Conservation (phyloP, 2,797 vertebrate genomes). For the Rousettus madagascariensis region DNA sequence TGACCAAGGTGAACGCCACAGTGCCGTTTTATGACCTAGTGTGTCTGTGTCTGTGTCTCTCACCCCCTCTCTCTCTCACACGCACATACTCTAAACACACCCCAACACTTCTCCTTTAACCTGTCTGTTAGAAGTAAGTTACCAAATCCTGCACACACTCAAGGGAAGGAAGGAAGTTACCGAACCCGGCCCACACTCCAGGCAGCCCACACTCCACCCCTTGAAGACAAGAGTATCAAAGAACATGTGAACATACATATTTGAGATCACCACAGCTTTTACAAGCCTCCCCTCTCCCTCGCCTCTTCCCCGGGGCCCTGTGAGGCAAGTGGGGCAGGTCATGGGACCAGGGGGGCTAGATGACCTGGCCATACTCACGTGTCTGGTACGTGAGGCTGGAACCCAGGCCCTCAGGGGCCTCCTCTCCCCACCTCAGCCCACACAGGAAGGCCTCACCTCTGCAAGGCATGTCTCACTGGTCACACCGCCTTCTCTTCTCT, state of each 20-base stretch:
- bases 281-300: background rate
- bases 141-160: background rate
- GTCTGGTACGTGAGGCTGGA: background rate
- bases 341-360: background rate
- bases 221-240: too few relatives aligned
- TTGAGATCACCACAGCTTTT: background rate
- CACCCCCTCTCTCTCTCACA: background rate
- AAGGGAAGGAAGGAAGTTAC: too few relatives aligned
- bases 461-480: accelerated
- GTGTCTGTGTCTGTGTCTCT: background rate
- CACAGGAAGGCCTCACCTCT: background rate
- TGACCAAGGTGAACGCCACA: background rate
- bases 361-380: background rate
- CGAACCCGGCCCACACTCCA: background rate
- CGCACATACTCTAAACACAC: background rate
- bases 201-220: background rate
- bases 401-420: background rate
- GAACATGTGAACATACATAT: background rate
- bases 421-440: too few relatives aligned
- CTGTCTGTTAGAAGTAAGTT: background rate
- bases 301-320: background rate
- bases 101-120: background rate
- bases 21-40: background rate
- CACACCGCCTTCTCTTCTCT: background rate
- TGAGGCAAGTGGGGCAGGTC: background rate